These are phyloP conservation scores for Ectropis crepuscularia DNA, from an alignment of 2,888 invertebrate genomes.

Conservation along the genomic window DNA sequence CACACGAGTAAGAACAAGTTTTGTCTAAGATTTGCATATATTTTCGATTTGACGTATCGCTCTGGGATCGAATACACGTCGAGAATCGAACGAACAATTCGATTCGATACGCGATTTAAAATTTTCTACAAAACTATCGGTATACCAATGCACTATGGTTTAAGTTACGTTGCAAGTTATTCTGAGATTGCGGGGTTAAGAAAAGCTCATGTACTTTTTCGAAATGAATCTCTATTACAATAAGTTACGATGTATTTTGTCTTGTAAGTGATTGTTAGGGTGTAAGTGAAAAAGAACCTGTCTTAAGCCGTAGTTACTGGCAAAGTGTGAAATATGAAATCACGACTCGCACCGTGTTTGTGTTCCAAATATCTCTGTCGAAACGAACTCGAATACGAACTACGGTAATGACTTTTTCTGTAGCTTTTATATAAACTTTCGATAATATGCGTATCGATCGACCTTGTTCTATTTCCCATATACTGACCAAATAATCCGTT, in stretches of 20 bases:
- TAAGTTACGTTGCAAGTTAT: slow-evolving; percentile 41
- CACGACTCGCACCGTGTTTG: slow-evolving; percentile 79
- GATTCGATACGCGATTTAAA: slow-evolving; percentile 19
- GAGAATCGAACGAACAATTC: slow-evolving; percentile 38
- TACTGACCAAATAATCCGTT: slow-evolving; percentile 19
- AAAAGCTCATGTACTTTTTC: slow-evolving; percentile 14
- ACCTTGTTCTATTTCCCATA: slow-evolving; percentile 66
- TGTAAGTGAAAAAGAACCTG: slow-evolving; percentile 74
- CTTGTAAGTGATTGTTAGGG: slow-evolving; percentile 43
- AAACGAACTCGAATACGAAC: slow-evolving; percentile 59
- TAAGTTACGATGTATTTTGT: slow-evolving; percentile 40
- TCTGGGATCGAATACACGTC: slow-evolving; percentile 44
- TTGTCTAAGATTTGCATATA: slow-evolving; percentile 74
- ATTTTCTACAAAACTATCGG: slow-evolving; percentile 45
- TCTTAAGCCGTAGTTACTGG: slow-evolving; percentile 64
- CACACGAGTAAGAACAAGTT: slow-evolving; percentile 65
- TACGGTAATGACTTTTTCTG: slow-evolving; percentile 62
- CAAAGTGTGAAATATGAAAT: slow-evolving; percentile 84
- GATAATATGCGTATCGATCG: slow-evolving; percentile 61
- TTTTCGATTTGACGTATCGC: slow-evolving; percentile 73
- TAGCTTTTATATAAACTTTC: slow-evolving; percentile 61
- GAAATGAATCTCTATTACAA: slow-evolving; percentile 49
- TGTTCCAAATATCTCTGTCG: slow-evolving; percentile 80
- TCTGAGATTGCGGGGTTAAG: slow-evolving; percentile 30
- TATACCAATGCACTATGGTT: slow-evolving; percentile 41